Evolutionary conservation across 1,140 invertebrate species (phyloP), one percentile per base, ranked within the genome.

Genomic region (Trypoxylus dichotomus): DNA sequence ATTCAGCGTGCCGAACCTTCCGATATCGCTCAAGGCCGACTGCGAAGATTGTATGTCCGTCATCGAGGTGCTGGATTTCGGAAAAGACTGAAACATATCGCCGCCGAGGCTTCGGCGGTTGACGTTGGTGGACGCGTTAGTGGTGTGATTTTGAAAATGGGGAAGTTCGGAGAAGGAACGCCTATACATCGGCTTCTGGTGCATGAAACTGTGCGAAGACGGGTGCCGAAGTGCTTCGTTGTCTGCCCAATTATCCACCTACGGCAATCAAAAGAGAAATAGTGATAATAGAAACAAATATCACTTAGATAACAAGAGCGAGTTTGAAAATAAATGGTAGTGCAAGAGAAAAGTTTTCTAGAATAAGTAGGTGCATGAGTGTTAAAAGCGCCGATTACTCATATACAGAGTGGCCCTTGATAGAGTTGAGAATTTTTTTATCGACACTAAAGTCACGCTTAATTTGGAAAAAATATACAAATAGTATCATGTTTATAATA

Each of bases 121-220:
- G 7, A 86, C 79, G 83, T 88, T 86, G 13, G 54, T 86, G 13
- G 54, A 58, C 15, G 81, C 76, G 74, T 80, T 78, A 24, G 79
- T 37, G 5, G 32, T 80, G 13, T 82, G 71, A 80, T 86, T 80
- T 78, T 86, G 87, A 3, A 86, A 86, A 68, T 88, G 88, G n/a
- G 83, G 83, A 58, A 86, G 79, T 76, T 92, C 91, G 0, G 91
- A 92, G 71, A 92, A 91, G 0, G 91, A 92, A 80, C 91, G 83
- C 78, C 91, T 85, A 78, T 92, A 92, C 19, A 89, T 89, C 1
- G 91, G 87, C 25, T 83, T 85, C 85, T 88, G 84, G 81, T 89
- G 88, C 81, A 89, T 83, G 81, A 88, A 75, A 47, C 21, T 25
- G 15, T 75, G 74, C 79, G 89, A 77, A 85, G 83, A 71, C 8